Base-by-base conservation (phyloP, 2,113 vertebrate genomes). In the Strix aluco region DNA sequence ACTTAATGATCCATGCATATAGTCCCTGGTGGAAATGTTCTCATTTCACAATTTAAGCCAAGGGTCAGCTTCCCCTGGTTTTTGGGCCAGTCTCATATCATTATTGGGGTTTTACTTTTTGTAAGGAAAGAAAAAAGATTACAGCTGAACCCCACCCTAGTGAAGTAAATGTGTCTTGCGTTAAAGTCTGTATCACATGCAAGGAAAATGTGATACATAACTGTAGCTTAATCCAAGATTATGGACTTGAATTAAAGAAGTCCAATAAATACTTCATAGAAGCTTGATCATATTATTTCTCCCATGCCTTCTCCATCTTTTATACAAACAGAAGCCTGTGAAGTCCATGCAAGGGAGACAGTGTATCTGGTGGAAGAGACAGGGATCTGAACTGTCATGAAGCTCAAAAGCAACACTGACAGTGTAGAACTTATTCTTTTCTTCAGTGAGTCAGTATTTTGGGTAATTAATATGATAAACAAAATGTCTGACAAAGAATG, bases 121-220 rank as follows among this genome's bases (percentile, higher is more conserved):
- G 34, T 30, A 36, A 22, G 9, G 54, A 86, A 88, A 75, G 13
- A 66, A 83, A 44, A 81, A 86, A 38, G 23, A 65, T 82, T 81
- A 40, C 19, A 62, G 36, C 66, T 72, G 61, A 85, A 86, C 84
- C 58, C 87, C 92, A 77, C 94, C 93, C 96, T 19, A 1, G 52
- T 96, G 87, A 95, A 85, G 58, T 87, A 88, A 85, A 92, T 73
- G 25, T 67, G 81, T 82, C 90, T 71, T 72, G 25, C 27, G 23
- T 81, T 95, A 83, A 83, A 66, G 58, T 38, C 63, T 93, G 40
- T 65, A 44, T 93, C 42, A 52, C 52, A 17, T 85, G 57, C 27
- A 32, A 46, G 92, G 86, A 81, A 85, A 89, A 91, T 44, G 63
- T 88, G 77, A 70, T 67, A 34, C 6, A 11, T 54, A 85, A 16